phyloP scores from a whole-genome alignment of 1,140 invertebrate genomes.

The Lithobius niger region DNA sequence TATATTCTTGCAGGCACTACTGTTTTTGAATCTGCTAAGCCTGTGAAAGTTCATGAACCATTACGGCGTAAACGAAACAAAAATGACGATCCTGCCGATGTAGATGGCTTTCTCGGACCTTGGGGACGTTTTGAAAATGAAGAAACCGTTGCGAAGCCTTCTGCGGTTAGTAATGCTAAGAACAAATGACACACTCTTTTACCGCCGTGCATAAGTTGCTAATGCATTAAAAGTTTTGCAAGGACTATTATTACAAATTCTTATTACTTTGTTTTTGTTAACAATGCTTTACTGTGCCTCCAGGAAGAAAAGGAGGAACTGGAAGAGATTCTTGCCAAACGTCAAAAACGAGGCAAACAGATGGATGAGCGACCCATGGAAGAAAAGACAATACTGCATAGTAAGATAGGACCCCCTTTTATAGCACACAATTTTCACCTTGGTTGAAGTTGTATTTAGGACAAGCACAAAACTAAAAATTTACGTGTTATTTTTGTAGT shows the following conservation, averaged over 20 bases:
- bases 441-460: too few species aligned
- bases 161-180: slow-evolving; percentile 45
- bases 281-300: too few species aligned
- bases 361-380: slow-evolving; percentile 84
- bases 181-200: too few species aligned
- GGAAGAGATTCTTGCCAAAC: slow-evolving; percentile 88
- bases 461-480: neutral
- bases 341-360: slow-evolving; percentile 57
- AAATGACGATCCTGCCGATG: slow-evolving; percentile 81
- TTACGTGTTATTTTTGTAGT: slow-evolving; percentile 45
- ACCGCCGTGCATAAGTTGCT: too few species aligned
- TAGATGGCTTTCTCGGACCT: slow-evolving; percentile 90
- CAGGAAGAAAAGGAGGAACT: slow-evolving; percentile 80
- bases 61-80: slow-evolving; percentile 78
- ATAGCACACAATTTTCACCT: too few species aligned
- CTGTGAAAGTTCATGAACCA: slow-evolving; percentile 45
- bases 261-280: slow-evolving; percentile 1
- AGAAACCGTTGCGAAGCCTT: slow-evolving; percentile 68
- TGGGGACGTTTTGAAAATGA: slow-evolving; percentile 95
- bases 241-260: neutral
- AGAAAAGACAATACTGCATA: slow-evolving; percentile 89
- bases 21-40: slow-evolving; percentile 80
- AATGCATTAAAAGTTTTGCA: too few species aligned
- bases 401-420: too few species aligned
- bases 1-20: slow-evolving; percentile 35